Base-by-base conservation (phyloP, 2,113 vertebrate genomes). In the Piprites chloris region DNA sequence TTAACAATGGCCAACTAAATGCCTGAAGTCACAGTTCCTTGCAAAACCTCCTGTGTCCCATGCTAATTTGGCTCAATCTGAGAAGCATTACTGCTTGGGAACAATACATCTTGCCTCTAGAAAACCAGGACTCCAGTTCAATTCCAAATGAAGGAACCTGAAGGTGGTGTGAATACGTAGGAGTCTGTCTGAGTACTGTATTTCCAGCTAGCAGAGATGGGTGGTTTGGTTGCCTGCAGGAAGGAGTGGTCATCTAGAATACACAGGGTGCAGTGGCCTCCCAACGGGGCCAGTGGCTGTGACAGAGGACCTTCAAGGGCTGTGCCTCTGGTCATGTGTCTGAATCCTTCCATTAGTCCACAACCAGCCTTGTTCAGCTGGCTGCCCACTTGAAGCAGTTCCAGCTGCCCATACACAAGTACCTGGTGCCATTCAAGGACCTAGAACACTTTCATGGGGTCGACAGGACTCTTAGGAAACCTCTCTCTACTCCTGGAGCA, bases 91-190 rank as follows among this genome's bases (percentile, higher is more conserved):
- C 35, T 63, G 17, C 41, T 86, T 90, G 76, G 41, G 76, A 92
- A 46, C 15, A 62, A 49, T 14, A 21, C 16, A 55, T 14, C 33
- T 52, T 9, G 1, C 4, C 3, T 47, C 27, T 79, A 56, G 35
- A 72, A 92, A 95, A 76, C 33, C 8, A 44, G 33, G 61, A 39
- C 9, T 6, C 30, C 6, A 12, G 35, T 72, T 78, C 4, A 1
- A 17, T 39, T 82, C 69, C 44, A 68, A 32, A 23, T 1, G 10
- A 75, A 56, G 69, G 28, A 67, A 56, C 8, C n/a, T 78, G 41
- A 2, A 1, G 12, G 33, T 59, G 39, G 6, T 65, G 24, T 56
- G 41, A 49, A 41, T 50, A 24, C 0, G 0, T 27, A 19, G 61
- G 15, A 72, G 4, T 14, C 26, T 81, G 18, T 35, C 55, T 28